A percentile compares a stretch with the other conserved stretches of the same genome.
These are phyloP conservation scores for Muscina levida DNA, from an alignment of 2,888 invertebrate species.

Conservation along the genomic window DNA sequence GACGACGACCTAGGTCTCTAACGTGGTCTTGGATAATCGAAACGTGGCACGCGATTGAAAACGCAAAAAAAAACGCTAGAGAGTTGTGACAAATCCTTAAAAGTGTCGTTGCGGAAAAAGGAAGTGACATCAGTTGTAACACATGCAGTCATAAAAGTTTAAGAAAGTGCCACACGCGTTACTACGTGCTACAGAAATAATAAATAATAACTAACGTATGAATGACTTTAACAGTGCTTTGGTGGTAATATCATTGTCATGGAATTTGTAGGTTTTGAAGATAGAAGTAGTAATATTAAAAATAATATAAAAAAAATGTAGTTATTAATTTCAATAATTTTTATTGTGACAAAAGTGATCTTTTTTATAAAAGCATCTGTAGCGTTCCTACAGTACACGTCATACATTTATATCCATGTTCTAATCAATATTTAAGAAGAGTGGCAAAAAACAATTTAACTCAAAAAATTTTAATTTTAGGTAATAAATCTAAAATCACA, in stretches of 20 bases:
- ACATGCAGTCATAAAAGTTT: slow-evolving; percentile 16
- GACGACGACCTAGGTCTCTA: too few relatives aligned
- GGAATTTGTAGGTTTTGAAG: neutral
- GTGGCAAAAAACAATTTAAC: too few relatives aligned
- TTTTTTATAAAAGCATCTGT: too few relatives aligned
- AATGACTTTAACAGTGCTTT: slow-evolving; percentile 24
- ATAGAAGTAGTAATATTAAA: too few relatives aligned
- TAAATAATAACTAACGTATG: neutral
- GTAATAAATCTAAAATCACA: too few relatives aligned
- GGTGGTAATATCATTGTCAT: neutral
- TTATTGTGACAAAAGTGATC: too few relatives aligned
- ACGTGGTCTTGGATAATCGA: neutral
- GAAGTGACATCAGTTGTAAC: slow-evolving; percentile 25
- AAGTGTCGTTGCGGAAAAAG: neutral
- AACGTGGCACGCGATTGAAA: slow-evolving; percentile 34
- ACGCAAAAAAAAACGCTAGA: slow-evolving; percentile 15
- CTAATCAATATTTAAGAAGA: too few relatives aligned
- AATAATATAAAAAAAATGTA: too few relatives aligned
- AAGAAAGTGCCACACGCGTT: neutral
- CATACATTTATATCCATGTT: too few relatives aligned
- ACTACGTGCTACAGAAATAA: neutral
- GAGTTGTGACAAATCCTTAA: slow-evolving; percentile 43
- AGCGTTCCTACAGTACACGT: too few relatives aligned
- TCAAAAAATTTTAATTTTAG: too few relatives aligned
- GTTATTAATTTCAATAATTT: too few relatives aligned